phyloP scores from a whole-genome alignment of 2,888 invertebrate species.

The Callimorpha dominula region DNA sequence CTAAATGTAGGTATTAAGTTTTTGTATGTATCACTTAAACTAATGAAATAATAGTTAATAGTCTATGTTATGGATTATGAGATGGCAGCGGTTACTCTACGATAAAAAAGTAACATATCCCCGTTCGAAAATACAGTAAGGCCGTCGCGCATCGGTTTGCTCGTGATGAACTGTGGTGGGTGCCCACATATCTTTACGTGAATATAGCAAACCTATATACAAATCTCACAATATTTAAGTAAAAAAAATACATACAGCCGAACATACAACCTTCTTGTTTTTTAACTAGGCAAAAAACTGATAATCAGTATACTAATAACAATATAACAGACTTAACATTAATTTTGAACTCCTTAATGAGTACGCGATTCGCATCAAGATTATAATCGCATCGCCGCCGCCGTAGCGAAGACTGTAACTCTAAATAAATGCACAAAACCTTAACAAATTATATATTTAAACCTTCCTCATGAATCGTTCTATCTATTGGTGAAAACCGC shows the following conservation, averaged over 20 bases:
- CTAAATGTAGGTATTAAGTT: background rate
- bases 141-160: background rate
- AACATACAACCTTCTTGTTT: too few relatives aligned
- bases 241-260: too few relatives aligned
- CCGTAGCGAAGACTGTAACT: background rate
- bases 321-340: too few relatives aligned
- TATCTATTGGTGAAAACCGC: too few relatives aligned
- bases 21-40: slow-evolving; percentile 7
- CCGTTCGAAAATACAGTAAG: background rate
- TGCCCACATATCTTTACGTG: too few relatives aligned
- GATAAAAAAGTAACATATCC: background rate
- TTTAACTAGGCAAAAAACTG: too few relatives aligned
- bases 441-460: too few relatives aligned
- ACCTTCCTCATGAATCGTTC: too few relatives aligned
- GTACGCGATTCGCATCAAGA: background rate
- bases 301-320: too few relatives aligned
- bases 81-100: background rate
- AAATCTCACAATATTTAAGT: too few relatives aligned
- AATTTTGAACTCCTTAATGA: background rate
- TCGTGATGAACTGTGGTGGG: background rate
- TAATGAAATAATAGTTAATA: background rate
- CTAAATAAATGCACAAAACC: background rate
- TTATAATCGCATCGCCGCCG: background rate
- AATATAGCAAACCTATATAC: too few relatives aligned
- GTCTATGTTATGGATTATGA: background rate